phyloP scores from a whole-genome alignment of 92 coral and sea anemone species.

The Palythoa grandiflora region DNA sequence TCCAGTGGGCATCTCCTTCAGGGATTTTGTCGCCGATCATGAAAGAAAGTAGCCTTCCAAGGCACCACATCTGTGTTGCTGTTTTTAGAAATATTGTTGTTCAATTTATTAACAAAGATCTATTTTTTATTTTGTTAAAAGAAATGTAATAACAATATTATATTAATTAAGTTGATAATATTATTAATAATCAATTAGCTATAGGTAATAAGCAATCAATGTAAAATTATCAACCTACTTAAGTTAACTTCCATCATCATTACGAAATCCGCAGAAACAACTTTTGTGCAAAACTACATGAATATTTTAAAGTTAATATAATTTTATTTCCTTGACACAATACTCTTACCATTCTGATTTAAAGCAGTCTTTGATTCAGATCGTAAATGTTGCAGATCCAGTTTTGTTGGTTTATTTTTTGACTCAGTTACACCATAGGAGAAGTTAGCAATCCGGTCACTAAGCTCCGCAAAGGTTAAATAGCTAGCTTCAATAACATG shows the following conservation, averaged over 20 bases:
- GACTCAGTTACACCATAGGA: background rate
- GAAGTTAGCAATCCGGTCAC: background rate
- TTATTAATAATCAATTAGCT: background rate
- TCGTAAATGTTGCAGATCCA: background rate
- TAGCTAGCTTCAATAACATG: background rate
- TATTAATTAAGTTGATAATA: too few relatives aligned
- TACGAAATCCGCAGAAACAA: background rate
- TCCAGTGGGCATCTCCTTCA: background rate
- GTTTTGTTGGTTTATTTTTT: background rate
- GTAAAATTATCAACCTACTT: background rate
- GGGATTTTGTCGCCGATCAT: background rate
- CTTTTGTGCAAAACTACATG: background rate
- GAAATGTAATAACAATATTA: background rate
- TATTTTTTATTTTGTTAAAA: background rate
- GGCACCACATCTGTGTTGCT: slow-evolving; percentile 24
- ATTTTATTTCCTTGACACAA: background rate
- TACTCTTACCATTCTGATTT: background rate
- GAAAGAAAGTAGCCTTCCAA: background rate
- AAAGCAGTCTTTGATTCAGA: background rate
- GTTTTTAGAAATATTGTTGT: background rate
- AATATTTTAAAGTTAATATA: background rate
- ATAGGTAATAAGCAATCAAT: background rate
- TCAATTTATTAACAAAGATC: background rate
- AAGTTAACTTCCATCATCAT: background rate
- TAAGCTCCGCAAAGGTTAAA: background rate